A percentile compares a stretch with the other conserved stretches of the same genome.
These are phyloP conservation scores for Laothoe populi DNA, from an alignment of 2,888 invertebrate species.

Conservation along the genomic window DNA sequence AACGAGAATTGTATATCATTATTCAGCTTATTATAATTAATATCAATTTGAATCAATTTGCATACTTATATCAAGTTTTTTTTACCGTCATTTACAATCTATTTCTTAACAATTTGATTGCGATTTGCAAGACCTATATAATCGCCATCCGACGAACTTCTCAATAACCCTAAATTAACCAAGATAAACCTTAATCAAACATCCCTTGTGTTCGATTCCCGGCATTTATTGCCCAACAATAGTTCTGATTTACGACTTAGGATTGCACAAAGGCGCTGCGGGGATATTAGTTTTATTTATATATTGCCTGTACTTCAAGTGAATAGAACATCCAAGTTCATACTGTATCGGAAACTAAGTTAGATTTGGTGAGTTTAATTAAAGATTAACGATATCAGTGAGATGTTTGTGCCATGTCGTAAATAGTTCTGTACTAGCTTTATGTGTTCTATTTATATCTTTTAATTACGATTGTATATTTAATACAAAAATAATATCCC, in stretches of 20 bases:
- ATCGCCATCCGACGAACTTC: constrained; percentile 43
- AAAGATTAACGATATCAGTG: constrained; percentile 2
- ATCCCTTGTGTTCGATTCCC: constrained; percentile 78
- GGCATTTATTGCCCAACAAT: constrained; percentile 80
- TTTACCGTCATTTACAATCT: not conserved
- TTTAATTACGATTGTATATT: no score
- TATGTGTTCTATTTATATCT: no score
- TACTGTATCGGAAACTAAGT: not conserved
- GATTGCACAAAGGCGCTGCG: constrained; percentile 58
- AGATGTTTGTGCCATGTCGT: no score
- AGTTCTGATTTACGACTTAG: constrained; percentile 80
- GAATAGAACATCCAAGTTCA: constrained; percentile 21
- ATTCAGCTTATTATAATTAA: no score
- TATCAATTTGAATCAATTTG: no score
- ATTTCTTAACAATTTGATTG: not conserved
- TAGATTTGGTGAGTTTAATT: constrained; percentile 5
- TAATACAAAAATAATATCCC: no score
- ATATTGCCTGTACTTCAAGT: constrained; percentile 31
- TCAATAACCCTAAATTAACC: constrained; percentile 79
- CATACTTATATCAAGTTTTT: not conserved
- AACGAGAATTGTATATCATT: no score
- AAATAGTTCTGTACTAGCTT: not conserved
- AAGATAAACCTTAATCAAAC: constrained; percentile 82
- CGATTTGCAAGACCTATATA: constrained; percentile 30
- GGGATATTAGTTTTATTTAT: constrained; percentile 72